A percentile compares a stretch with the other conserved stretches of the same genome.
Conservation (phyloP, 2,113 vertebrate species). For the Sylvilagus bachmani region DNA sequence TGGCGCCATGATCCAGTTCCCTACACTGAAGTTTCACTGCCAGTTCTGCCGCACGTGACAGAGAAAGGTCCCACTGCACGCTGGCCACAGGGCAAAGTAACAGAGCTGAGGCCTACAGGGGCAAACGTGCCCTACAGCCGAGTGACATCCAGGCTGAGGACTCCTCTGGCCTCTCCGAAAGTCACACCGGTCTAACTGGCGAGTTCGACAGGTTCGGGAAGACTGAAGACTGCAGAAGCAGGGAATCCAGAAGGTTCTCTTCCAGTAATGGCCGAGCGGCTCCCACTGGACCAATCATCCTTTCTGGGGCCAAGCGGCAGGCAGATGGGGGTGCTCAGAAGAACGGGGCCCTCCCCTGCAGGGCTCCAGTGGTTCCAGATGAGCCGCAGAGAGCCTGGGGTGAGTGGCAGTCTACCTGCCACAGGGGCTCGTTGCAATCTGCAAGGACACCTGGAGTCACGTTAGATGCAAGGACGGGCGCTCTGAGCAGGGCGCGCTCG, state of each 20-base stretch:
- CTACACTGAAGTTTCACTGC: background rate
- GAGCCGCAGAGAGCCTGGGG: background rate
- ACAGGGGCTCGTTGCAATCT: background rate
- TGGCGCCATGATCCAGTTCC: fast-evolving
- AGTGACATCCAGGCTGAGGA: background rate
- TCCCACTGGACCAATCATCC: background rate
- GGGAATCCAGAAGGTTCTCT: background rate
- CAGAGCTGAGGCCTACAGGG: background rate
- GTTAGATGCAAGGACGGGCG: background rate
- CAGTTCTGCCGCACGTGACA: background rate
- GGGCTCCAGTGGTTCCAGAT: no score
- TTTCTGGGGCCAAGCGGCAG: background rate
- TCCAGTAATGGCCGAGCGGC: fast-evolving
- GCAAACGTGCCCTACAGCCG: background rate
- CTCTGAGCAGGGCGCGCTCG: background rate
- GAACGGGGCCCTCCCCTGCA: no score
- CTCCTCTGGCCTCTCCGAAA: background rate
- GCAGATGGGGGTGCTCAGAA: background rate
- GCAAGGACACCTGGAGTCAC: background rate
- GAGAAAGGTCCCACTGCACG: background rate
- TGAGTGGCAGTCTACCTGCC: background rate
- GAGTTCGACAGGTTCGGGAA: background rate
- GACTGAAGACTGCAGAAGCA: background rate
- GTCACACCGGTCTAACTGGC: background rate
- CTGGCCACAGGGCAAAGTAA: background rate